Base-by-base conservation (phyloP, 2,888 invertebrate species). In the Miltochrista miniata region DNA sequence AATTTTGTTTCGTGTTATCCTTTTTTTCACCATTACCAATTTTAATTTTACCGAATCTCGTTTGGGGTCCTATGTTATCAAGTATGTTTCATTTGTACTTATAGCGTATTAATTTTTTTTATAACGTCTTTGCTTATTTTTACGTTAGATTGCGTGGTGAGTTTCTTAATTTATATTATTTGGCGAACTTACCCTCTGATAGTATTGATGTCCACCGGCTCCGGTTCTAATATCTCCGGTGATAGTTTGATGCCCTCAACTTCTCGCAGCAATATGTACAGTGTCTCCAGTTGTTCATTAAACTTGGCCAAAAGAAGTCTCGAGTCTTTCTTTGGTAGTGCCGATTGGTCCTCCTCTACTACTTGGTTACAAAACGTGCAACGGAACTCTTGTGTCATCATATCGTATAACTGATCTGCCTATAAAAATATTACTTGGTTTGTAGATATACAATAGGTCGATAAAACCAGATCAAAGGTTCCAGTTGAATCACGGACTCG, bases 311-410 rank as follows among this genome's bases (percentile, higher is more conserved):
- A 85, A 70, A 98, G 88, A 45, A 98, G 91, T 49, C 98, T 93
- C 0, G 98, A 98, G 83, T 99, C 98, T 85, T 97, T 97, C 85
- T 97, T 97, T 1, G 98, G 98, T 67, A 98, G 93, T 11, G 98
- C 98, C 38, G 97, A 97, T 70, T 96, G 96, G 87, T 99, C 98
- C 83, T 99, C 99, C 79, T 98, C 97, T 0, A 99, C 98, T 0
- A 96, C 94, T 83, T 95, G 95, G 50, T 95, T 94, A 82, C 98
- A 99, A 82, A 94, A 97, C 48, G 98, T 98, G 87, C 98, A 98
- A 41, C 96, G 94, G 80, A 98, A 97, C 80, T 97, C 97, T 70
- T 95, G 94, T 1, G 96, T 96, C 72, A 93, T 93, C 88, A 95
- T 95, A 82, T 98, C 98, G 76, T 96, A 97, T 45, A 98, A 85